Conservation (phyloP, 1,140 invertebrate genomes). For the Phenacoccus solenopsis region DNA sequence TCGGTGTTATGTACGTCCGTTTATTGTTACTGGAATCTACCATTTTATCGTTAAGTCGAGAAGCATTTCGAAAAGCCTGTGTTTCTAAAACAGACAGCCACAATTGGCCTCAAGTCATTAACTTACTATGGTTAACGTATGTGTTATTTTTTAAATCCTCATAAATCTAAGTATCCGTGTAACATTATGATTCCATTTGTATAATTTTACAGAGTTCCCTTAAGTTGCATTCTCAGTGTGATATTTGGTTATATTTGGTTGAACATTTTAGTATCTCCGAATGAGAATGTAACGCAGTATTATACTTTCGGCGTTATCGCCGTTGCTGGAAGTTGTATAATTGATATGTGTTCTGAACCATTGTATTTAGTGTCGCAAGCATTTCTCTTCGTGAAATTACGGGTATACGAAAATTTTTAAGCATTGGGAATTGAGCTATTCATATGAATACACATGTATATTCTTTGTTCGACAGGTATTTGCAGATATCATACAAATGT, state of each 20-base stretch:
- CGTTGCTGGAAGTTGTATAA: slow-evolving; percentile 62
- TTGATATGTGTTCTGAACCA: slow-evolving; percentile 68
- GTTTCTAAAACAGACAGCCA: slow-evolving; percentile 61
- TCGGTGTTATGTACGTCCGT: slow-evolving; percentile 92
- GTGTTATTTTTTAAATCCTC: slow-evolving; percentile 41
- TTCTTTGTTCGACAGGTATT: slow-evolving; percentile 43
- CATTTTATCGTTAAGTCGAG: slow-evolving; percentile 77
- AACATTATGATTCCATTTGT: slow-evolving; percentile 14
- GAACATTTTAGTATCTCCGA: slow-evolving; percentile 53
- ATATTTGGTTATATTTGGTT: slow-evolving; percentile 75
- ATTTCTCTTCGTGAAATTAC: slow-evolving; percentile 74
- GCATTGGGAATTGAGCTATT: too few species aligned
- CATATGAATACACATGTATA: too few species aligned
- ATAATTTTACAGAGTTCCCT: slow-evolving; percentile 50
- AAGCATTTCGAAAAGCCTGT: slow-evolving; percentile 83
- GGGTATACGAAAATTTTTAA: too few species aligned
- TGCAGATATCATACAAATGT: slow-evolving; percentile 61
- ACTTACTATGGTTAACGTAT: slow-evolving; percentile 87
- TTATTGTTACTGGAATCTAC: slow-evolving; percentile 83
- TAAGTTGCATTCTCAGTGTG: slow-evolving; percentile 53
- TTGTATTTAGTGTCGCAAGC: slow-evolving; percentile 70
- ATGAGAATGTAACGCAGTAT: slow-evolving; percentile 49
- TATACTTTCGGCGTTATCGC: slow-evolving; percentile 72
- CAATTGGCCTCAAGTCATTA: slow-evolving; percentile 79
- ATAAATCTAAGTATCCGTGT: slow-evolving; percentile 43